These are phyloP conservation scores for Rhabdomys dilectus DNA, from an alignment of 2,113 vertebrate species.

Conservation along the genomic window DNA sequence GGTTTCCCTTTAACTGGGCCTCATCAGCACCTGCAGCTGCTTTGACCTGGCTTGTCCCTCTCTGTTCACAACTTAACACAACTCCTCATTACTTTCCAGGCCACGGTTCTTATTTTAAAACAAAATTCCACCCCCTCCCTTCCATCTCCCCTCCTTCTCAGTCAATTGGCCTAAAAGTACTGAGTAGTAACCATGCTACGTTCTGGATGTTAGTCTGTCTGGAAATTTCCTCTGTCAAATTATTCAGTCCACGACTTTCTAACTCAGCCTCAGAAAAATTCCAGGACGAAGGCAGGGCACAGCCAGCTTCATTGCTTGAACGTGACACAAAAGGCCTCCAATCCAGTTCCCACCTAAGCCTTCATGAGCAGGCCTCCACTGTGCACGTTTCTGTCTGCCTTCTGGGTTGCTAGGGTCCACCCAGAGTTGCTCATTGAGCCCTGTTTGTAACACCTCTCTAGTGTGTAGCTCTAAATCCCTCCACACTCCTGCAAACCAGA, in stretches of 20 bases:
- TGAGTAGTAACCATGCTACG: not conserved
- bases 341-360: too few relatives aligned
- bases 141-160: not conserved
- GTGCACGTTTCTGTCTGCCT: not conserved
- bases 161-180: not conserved
- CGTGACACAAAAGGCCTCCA: not conserved
- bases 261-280: not conserved
- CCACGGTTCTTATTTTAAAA: not conserved
- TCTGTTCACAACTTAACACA: not conserved
- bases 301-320: not conserved
- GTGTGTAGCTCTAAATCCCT: not conserved
- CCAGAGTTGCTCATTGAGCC: not conserved
- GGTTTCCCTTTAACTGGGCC: accelerated
- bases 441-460: not conserved
- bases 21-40: too few relatives aligned
- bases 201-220: not conserved
- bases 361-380: not conserved
- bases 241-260: not conserved
- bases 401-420: not conserved
- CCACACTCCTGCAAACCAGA: not conserved
- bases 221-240: not conserved
- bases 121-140: not conserved
- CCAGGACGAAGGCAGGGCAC: not conserved
- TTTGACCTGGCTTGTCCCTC: not conserved
- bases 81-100: not conserved